Percentiles rank a stretch among this genome's conserved stretches.
phyloP scores from a whole-genome alignment of 2,113 vertebrate species.

The Pterophyllum scalare region DNA sequence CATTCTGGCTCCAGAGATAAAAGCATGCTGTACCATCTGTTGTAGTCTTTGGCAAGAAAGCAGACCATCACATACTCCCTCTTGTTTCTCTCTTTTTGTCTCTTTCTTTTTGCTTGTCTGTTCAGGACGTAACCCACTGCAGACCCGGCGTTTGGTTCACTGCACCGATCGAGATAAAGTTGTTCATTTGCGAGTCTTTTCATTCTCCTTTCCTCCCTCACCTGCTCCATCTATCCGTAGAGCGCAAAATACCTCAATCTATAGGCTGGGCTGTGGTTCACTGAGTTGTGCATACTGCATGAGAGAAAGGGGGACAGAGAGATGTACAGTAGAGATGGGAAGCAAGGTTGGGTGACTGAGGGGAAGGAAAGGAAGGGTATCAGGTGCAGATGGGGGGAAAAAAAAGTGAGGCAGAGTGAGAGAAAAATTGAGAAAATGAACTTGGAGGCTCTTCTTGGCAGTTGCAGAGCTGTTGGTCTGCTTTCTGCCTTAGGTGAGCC shows the following conservation, averaged over 20 bases:
- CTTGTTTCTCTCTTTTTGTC: background rate
- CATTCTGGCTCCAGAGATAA: background rate
- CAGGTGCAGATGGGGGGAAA: conserved; percentile 6
- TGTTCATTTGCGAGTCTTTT: conserved; percentile 38
- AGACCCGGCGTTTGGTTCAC: conserved; percentile 23
- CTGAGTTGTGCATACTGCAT: conserved; percentile 15
- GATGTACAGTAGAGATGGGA: background rate
- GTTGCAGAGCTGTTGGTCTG: conserved; percentile 11
- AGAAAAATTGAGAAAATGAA: conserved; percentile 36
- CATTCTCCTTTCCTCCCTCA: conserved; percentile 22
- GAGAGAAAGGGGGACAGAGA: background rate
- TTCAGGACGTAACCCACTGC: conserved; percentile 13
- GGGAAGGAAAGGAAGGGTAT: background rate
- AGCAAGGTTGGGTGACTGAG: conserved; percentile 3
- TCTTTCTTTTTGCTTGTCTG: background rate
- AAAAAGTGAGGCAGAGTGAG: conserved; percentile 2
- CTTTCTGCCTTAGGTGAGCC: conserved; percentile 20
- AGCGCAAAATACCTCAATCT: conserved; percentile 61
- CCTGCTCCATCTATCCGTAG: conserved; percentile 37
- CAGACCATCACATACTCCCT: conserved; percentile 2
- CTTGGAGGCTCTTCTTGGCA: conserved; percentile 15
- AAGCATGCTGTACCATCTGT: conserved; percentile 23
- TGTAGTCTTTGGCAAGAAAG: conserved; percentile 25
- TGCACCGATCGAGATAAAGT: conserved; percentile 49
- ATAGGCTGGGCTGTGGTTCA: conserved; percentile 31